Evolutionary conservation across 2,113 vertebrate species (phyloP).

Genomic region (Delphinus delphis): DNA sequence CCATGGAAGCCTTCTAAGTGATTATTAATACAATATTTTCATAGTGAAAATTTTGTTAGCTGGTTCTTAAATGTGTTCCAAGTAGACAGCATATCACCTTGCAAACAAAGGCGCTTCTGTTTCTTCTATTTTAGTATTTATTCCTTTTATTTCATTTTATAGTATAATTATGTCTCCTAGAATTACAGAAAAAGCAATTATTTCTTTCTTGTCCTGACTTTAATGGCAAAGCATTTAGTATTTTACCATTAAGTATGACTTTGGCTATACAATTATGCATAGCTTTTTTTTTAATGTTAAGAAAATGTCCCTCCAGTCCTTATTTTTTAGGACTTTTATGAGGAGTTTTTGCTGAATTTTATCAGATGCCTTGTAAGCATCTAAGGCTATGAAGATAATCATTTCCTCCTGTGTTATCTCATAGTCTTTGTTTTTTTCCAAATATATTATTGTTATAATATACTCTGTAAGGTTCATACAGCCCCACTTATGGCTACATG

Average conservation of each 20-base stretch:
- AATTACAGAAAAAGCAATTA: background rate
- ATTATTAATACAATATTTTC: background rate
- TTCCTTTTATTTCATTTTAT: background rate
- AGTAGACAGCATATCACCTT: background rate
- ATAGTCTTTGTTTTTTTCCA: background rate
- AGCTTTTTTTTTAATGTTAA: background rate
- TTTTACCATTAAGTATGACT: background rate
- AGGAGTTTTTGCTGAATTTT: background rate
- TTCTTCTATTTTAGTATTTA: conserved; percentile 2
- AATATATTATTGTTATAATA: background rate
- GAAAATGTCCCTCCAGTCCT: background rate
- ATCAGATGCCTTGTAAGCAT: background rate
- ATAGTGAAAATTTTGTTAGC: background rate
- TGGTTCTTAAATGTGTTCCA: background rate
- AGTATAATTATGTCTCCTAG: background rate
- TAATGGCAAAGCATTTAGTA: background rate
- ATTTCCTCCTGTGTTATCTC: background rate
- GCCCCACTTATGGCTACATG: background rate
- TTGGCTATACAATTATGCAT: background rate
- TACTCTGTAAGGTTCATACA: background rate
- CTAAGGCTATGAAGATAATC: background rate
- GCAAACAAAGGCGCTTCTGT: background rate
- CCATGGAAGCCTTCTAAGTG: background rate
- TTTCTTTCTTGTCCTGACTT: background rate
- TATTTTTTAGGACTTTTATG: background rate